Evolutionary conservation across 1,140 invertebrate species (phyloP).

Genomic region (Spodoptera frugiperda): DNA sequence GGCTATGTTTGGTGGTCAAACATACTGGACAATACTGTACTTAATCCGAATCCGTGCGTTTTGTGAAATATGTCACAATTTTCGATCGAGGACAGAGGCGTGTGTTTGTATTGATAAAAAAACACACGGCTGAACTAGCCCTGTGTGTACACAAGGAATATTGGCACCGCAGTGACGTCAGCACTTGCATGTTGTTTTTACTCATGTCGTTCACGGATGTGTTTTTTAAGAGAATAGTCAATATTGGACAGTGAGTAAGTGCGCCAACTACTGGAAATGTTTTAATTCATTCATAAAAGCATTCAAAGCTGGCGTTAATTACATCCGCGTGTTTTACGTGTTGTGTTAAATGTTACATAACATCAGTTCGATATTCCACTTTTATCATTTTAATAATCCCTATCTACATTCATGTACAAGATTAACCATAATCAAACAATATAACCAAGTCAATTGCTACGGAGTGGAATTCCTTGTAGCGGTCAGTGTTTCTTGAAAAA

Average conservation of each 20-base stretch:
- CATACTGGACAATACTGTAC: no score
- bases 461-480: no score
- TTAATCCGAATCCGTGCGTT: background rate
- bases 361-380: no score
- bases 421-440: no score
- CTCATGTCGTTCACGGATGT: constrained; percentile 18
- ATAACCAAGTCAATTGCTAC: no score
- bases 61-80: constrained; percentile 8
- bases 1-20: no score
- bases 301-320: background rate
- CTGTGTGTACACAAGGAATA: constrained; percentile 18
- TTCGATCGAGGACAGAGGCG: constrained; percentile 1
- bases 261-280: background rate
- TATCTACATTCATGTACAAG: no score
- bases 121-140: constrained; percentile 14
- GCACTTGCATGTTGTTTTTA: background rate
- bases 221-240: constrained; percentile 9
- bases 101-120: constrained; percentile 41
- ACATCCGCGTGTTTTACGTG: no score
- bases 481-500: no score
- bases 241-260: constrained; percentile 19
- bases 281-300: background rate
- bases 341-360: no score
- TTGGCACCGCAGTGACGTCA: constrained; percentile 10
- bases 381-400: no score